Percentiles rank a stretch among this genome's conserved stretches.
Conservation (phyloP, 1,140 invertebrate genomes). For the Aphaenogaster ashmeadi region DNA sequence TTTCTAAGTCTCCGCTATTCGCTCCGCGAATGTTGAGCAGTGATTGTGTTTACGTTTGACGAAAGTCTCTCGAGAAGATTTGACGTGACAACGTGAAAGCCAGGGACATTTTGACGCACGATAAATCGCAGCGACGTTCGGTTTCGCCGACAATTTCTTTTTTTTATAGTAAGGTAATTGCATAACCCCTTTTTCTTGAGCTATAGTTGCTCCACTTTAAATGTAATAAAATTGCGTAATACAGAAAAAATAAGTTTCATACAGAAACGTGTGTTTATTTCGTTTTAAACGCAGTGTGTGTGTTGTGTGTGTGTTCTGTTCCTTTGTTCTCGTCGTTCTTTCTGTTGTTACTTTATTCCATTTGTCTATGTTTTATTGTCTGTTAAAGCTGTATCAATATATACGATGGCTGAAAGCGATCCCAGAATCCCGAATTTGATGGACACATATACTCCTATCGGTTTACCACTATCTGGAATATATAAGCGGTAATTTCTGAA, state of each 20-base stretch:
- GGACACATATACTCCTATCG: conserved; percentile 80
- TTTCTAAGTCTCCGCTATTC: no score
- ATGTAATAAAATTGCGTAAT: neutral
- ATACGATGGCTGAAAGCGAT: neutral
- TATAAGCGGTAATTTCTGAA: conserved; percentile 78
- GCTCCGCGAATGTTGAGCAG: neutral
- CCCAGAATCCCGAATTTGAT: conserved; percentile 74
- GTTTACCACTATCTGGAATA: conserved; percentile 78
- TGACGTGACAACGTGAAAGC: neutral
- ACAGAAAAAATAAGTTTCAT: neutral
- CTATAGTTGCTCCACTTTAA: neutral
- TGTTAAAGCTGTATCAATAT: neutral
- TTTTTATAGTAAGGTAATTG: neutral
- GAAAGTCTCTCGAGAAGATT: neutral
- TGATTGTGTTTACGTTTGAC: neutral
- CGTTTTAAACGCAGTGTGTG: neutral
- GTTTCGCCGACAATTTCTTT: neutral
- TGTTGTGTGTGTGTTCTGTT: neutral
- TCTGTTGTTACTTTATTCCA: neutral
- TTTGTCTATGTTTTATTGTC: neutral
- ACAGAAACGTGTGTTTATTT: neutral
- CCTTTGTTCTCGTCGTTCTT: neutral
- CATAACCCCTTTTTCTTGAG: neutral
- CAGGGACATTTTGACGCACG: no score
- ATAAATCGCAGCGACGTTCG: neutral